phyloP scores from a whole-genome alignment of 2,888 invertebrate species.

The Calameuta filiformis region DNA sequence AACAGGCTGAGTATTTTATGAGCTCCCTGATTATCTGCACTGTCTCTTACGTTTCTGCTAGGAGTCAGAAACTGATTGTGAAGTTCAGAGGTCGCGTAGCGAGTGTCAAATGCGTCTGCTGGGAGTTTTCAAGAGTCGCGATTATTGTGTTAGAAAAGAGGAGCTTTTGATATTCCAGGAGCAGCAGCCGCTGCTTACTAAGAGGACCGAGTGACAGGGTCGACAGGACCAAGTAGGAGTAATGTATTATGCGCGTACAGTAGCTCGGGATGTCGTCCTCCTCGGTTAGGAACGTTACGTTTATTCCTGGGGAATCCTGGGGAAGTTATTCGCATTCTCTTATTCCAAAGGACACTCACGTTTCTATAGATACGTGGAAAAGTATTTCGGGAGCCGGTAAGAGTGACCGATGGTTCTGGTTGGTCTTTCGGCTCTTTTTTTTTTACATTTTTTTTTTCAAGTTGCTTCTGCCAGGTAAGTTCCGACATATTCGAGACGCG shows the following conservation, averaged over 20 bases:
- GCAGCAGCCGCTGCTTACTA: background rate
- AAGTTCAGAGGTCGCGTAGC: background rate
- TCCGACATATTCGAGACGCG: background rate
- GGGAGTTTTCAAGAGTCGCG: background rate
- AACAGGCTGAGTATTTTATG: background rate
- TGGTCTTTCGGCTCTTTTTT: background rate
- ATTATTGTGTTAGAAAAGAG: background rate
- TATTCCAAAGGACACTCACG: constrained; percentile 12
- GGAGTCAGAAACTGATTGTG: background rate
- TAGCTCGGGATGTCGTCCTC: background rate
- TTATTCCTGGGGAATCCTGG: constrained; percentile 22
- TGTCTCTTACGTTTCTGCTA: background rate
- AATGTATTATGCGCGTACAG: constrained; percentile 38
- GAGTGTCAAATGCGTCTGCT: background rate
- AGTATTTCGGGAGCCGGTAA: constrained; percentile 7
- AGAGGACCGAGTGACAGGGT: background rate
- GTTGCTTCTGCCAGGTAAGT: background rate
- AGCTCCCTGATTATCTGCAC: background rate
- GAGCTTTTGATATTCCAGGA: background rate
- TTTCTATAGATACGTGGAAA: constrained; percentile 4
- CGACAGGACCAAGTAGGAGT: background rate
- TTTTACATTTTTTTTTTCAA: background rate
- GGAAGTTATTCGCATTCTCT: background rate
- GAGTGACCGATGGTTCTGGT: background rate
- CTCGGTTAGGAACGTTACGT: constrained; percentile 25